These are phyloP conservation scores for Sturmia bella DNA, from an alignment of 2,888 invertebrate species.

Conservation along the genomic window DNA sequence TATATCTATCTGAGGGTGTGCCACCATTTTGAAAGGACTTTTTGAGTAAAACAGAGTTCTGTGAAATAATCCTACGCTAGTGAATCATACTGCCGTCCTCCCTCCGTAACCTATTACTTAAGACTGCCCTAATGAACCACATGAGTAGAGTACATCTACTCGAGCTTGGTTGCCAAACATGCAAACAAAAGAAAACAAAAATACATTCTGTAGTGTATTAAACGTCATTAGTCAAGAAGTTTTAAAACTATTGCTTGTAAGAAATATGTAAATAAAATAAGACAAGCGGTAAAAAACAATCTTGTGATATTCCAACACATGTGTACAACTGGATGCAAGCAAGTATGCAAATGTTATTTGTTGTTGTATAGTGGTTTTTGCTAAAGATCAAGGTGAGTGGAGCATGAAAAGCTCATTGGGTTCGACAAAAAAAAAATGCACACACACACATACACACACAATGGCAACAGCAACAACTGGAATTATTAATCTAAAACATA, in stretches of 20 bases:
- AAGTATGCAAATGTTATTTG: slow-evolving; percentile 22
- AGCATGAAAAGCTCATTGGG: slow-evolving; percentile 47
- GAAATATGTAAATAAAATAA: slow-evolving; percentile 13
- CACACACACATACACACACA: slow-evolving; percentile 13
- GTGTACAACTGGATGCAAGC: neutral
- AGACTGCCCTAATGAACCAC: too few species aligned
- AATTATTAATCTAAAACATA: slow-evolving; percentile 11
- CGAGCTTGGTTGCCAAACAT: slow-evolving; percentile 4
- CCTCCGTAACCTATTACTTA: too few species aligned
- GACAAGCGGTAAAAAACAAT: slow-evolving; percentile 11
- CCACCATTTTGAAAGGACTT: too few species aligned
- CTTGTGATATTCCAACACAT: slow-evolving; percentile 13
- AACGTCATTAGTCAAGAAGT: too few species aligned
- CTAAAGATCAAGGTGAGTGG: slow-evolving; percentile 68
- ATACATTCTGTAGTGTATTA: slow-evolving; percentile 2
- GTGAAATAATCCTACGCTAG: too few species aligned
- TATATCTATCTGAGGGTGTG: too few species aligned
- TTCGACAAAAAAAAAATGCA: slow-evolving; percentile 15
- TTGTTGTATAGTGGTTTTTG: slow-evolving; percentile 44
- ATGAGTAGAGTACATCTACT: too few species aligned
- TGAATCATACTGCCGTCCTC: too few species aligned
- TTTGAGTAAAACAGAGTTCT: too few species aligned
- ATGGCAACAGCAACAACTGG: slow-evolving; percentile 16
- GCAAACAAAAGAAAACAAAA: too few species aligned
- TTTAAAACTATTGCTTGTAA: slow-evolving; percentile 16